phyloP scores from a whole-genome alignment of 2,797 vertebrate species.

The Rhinoraja longicauda region DNA sequence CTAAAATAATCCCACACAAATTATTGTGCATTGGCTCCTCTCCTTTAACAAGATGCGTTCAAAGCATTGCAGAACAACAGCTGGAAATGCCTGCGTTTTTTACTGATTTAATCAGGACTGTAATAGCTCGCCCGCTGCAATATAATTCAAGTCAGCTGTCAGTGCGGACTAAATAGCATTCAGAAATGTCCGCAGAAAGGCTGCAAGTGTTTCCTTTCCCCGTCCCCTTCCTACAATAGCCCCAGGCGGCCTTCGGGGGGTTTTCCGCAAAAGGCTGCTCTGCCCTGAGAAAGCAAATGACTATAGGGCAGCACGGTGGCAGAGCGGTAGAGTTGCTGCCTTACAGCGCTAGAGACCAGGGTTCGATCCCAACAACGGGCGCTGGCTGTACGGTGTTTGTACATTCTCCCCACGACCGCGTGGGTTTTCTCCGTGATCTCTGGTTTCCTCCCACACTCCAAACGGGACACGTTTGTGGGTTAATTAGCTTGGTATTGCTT shows the following conservation, averaged over 20 bases:
- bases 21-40: background rate
- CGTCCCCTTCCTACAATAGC: background rate
- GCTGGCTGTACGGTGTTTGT: too few species aligned
- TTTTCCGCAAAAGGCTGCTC: background rate
- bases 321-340: too few species aligned
- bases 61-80: background rate
- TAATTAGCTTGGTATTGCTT: too few species aligned
- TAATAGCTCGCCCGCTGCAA: conserved; percentile 5
- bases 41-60: background rate
- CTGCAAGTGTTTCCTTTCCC: background rate
- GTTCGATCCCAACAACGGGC: too few species aligned
- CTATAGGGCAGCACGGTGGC: too few species aligned
- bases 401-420: too few species aligned
- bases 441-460: too few species aligned
- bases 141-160: conserved; percentile 13
- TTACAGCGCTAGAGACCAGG: too few species aligned
- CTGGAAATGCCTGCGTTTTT: background rate
- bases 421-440: too few species aligned
- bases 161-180: background rate
- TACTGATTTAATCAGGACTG: conserved; percentile 13
- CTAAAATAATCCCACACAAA: background rate
- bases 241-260: background rate
- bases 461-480: too few species aligned
- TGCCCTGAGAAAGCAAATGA: background rate
- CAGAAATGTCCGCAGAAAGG: background rate